Conservation (phyloP, 2,888 invertebrate species). For the Sclerodermus sp. region DNA sequence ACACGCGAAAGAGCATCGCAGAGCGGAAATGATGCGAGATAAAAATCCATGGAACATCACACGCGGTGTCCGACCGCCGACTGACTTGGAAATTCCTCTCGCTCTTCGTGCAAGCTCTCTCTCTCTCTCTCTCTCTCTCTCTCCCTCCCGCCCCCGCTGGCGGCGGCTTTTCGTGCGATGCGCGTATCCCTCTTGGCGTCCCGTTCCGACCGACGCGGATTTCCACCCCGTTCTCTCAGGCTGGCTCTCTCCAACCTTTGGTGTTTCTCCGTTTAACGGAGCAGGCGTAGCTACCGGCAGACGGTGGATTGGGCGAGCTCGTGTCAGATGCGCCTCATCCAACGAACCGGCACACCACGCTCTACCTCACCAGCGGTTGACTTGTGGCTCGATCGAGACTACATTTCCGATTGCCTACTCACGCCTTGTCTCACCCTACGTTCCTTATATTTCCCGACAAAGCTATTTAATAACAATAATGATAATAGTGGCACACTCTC, state of each 20-base stretch:
- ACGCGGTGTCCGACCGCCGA: slow-evolving; percentile 47
- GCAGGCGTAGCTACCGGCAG: no score
- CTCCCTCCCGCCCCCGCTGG: neutral
- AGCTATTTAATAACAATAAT: no score
- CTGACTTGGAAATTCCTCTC: slow-evolving; percentile 28
- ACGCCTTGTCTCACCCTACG: no score
- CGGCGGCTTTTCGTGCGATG: neutral
- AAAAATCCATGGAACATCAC: slow-evolving; percentile 26
- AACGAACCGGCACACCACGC: neutral
- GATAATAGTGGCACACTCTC: no score
- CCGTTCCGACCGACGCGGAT: neutral
- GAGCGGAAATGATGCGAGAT: no score
- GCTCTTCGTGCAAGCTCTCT: neutral
- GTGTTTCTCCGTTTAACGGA: no score
- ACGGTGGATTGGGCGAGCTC: no score
- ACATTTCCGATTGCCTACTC: no score
- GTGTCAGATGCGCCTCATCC: neutral
- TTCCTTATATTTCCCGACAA: no score
- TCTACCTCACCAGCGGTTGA: no score
- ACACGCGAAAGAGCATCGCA: no score
- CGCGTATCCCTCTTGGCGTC: neutral
- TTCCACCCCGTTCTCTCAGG: neutral
- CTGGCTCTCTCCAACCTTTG: neutral
- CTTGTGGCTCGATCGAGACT: no score
- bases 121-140: neutral